phyloP scores from a whole-genome alignment of 2,888 invertebrate species.

The Gnatocerus cornutus region DNA sequence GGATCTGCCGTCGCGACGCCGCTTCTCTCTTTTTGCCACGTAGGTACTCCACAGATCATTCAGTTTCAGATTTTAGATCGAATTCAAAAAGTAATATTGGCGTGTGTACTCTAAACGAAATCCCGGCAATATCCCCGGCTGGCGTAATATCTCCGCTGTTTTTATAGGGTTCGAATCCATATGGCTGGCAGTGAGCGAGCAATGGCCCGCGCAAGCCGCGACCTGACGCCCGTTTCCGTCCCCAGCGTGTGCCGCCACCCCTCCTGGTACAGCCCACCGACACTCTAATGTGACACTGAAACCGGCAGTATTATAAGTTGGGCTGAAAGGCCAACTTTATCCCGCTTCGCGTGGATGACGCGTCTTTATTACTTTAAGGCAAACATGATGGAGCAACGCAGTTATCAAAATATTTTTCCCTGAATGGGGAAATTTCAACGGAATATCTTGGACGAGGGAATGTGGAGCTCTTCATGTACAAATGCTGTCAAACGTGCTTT shows the following conservation, averaged over 20 bases:
- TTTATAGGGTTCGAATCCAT: constrained; percentile 63
- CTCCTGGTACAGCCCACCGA: constrained; percentile 29
- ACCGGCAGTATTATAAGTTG: constrained; percentile 44
- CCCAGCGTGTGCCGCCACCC: constrained; percentile 33
- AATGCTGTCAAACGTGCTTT: constrained; percentile 7
- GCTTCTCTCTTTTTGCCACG: constrained; percentile 41
- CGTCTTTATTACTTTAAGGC: constrained; percentile 45
- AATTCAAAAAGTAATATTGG: constrained; percentile 66
- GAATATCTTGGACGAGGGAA: constrained; percentile 2
- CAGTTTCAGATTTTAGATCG: constrained; percentile 57
- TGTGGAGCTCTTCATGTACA: background rate
- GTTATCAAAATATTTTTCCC: constrained; percentile 40
- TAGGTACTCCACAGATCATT: constrained; percentile 44
- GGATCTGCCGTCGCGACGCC: constrained; percentile 30
- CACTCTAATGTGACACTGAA: constrained; percentile 39
- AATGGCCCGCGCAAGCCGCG: constrained; percentile 49
- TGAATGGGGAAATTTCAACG: background rate
- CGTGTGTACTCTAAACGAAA: constrained; percentile 65
- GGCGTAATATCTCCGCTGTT: constrained; percentile 64
- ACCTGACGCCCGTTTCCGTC: constrained; percentile 45
- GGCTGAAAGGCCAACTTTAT: constrained; percentile 34
- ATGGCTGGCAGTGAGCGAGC: constrained; percentile 54
- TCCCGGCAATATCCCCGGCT: constrained; percentile 64
- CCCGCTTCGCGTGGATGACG: constrained; percentile 23
- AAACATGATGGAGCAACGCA: constrained; percentile 41